Percentiles rank a stretch among this genome's conserved stretches.
Conservation (phyloP, 2,888 invertebrate species). For the Lasius fuliginosus region DNA sequence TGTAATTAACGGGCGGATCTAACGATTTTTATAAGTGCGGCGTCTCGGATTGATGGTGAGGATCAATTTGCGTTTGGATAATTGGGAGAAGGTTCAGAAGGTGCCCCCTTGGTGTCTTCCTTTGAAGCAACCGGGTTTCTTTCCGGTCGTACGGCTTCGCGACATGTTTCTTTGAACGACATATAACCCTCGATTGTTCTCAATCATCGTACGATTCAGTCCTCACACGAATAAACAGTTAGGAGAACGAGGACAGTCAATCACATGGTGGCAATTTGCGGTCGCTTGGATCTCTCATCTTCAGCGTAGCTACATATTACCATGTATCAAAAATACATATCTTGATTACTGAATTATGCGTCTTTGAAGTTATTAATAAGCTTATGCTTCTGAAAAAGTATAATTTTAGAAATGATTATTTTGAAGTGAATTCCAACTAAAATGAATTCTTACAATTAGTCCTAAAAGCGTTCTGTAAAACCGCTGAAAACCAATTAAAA, state of each 20-base stretch:
- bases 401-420: background rate
- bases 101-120: slow-evolving; percentile 6
- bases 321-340: background rate
- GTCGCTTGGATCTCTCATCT: background rate
- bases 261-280: slow-evolving; percentile 8
- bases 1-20: slow-evolving; percentile 25
- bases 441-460: background rate
- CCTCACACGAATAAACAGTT: slow-evolving; percentile 15
- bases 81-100: slow-evolving; percentile 8
- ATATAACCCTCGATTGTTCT: slow-evolving; percentile 46
- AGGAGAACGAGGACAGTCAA: background rate
- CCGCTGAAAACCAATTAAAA: slow-evolving; percentile 12
- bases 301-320: background rate
- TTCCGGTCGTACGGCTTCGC: slow-evolving; percentile 23
- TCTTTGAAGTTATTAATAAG: slow-evolving; percentile 34
- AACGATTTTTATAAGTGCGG: slow-evolving; percentile 28
- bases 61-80: slow-evolving; percentile 33
- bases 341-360: background rate
- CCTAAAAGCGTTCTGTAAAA: background rate
- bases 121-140: slow-evolving; percentile 39
- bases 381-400: background rate
- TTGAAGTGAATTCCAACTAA: background rate
- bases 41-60: slow-evolving; percentile 4
- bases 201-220: background rate
- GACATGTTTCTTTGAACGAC: slow-evolving; percentile 46